Conservation (phyloP, 2,113 vertebrate species). For the Deroptyus accipitrinus region DNA sequence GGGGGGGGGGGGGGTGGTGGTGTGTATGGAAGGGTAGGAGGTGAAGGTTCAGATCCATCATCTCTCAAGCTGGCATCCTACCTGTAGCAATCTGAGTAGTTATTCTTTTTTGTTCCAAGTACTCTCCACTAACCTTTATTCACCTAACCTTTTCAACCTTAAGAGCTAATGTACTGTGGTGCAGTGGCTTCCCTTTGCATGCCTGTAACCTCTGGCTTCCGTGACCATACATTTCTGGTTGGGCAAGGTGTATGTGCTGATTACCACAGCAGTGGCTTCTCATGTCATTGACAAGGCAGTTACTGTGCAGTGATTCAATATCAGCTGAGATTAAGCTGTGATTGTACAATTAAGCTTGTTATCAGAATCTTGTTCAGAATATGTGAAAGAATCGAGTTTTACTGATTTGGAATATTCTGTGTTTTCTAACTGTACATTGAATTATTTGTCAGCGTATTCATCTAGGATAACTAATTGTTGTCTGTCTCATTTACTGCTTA, state of each 20-base stretch:
- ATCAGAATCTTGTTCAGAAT: conserved; percentile 52
- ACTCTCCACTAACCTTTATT: not conserved
- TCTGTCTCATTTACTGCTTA: not conserved
- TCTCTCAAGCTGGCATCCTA: not conserved
- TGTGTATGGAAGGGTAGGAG: accelerated
- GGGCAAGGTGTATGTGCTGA: not conserved
- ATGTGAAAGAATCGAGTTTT: conserved; percentile 32
- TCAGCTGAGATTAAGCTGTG: conserved; percentile 62
- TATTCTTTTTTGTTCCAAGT: not conserved
- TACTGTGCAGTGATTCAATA: conserved; percentile 70
- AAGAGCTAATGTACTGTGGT: accelerated
- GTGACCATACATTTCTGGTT: not conserved
- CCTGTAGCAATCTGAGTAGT: not conserved
- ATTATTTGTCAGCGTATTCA: conserved; percentile 27
- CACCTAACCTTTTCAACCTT: not conserved
- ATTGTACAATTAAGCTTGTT: conserved; percentile 69
- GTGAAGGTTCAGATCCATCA: not conserved
- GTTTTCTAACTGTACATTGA: conserved; percentile 42
- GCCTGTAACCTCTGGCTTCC: not conserved
- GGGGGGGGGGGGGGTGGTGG: no score
- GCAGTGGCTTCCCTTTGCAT: not conserved
- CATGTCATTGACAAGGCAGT: conserved; percentile 61
- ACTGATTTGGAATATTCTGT: conserved; percentile 39
- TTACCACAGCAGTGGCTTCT: conserved; percentile 15
- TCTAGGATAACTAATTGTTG: not conserved